Evolutionary conservation across 2,113 vertebrate species (phyloP), one percentile per base, ranked within the genome.

Genomic region (Misgurnus anguillicaudatus): DNA sequence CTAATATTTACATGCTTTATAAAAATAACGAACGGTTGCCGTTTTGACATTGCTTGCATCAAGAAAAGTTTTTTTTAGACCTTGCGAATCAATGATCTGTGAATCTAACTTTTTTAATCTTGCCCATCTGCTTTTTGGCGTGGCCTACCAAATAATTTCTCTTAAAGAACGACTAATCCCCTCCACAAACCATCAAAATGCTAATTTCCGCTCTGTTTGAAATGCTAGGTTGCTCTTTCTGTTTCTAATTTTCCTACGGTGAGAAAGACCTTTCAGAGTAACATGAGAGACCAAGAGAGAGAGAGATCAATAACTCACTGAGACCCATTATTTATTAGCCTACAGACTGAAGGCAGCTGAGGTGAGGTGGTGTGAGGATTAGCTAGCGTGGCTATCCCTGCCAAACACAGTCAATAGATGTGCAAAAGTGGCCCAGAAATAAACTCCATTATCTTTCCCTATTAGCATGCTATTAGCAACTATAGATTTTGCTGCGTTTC

Each of bases 241-340:
- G 89, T 80, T 87, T 87, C 86, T 90, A 85, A 88, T 90, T 86
- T 86, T 75, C 86, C 85, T 83, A 80, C 87, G 79, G 48, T 86
- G 85, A 91, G 91, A 79, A 72, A 88, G 89, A 89, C 82, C 90
- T 80, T 83, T 90, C 84, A 87, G 86, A 86, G 85, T 86, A 87
- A 81, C 85, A 78, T 75, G 47, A 76, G 61, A 47, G 39, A 83
- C 80, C 81, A 78, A 77, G 47, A 75, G 41, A 77, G 47, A 75
- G 41, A 58, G 19, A 79, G 88, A 93, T 94, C 92, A 86, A 93
- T 93, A 91, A 85, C 87, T 93, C 90, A 90, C 88, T 87, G 87
- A 87, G 87, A 87, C 92, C 90, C 88, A 88, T 91, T 90, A 90
- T 90, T 88, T 90, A 93, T 92, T 90, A 92, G 89, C 89, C 91